Percentiles rank a stretch among this genome's conserved stretches.
Evolutionary conservation across 2,797 vertebrate species (phyloP).

Genomic region (Enteromius radiatus): DNA sequence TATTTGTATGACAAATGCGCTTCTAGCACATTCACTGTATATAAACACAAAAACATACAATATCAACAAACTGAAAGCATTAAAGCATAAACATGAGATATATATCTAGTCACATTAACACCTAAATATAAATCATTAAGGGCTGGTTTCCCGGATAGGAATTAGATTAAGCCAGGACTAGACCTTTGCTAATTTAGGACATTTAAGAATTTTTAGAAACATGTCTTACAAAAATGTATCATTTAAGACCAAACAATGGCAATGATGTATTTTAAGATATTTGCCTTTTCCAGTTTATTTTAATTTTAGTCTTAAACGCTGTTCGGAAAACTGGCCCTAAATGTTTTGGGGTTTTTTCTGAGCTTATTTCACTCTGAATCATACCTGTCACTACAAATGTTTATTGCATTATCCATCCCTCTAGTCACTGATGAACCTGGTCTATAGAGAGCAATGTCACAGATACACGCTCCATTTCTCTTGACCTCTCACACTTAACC

Average conservation of each 20-base stretch:
- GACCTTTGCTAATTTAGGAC: too few species aligned
- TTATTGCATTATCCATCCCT: neutral
- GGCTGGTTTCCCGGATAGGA: too few species aligned
- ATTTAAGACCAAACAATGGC: too few species aligned
- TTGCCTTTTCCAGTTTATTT: too few species aligned
- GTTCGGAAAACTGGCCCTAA: too few species aligned
- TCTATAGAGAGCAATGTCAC: neutral
- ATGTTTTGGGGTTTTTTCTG: too few species aligned
- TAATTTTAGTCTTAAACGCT: too few species aligned
- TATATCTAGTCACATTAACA: neutral
- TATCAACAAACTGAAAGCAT: neutral
- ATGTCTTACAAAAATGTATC: too few species aligned
- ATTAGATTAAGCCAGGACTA: too few species aligned
- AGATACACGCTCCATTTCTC: neutral
- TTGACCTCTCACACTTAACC: constrained; percentile 6
- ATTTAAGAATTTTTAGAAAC: too few species aligned
- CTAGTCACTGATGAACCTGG: neutral
- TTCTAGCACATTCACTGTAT: neutral
- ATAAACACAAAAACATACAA: neutral
- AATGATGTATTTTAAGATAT: too few species aligned
- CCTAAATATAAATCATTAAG: neutral
- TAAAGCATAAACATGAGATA: neutral
- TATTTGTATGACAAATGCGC: neutral
- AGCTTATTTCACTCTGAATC: neutral
- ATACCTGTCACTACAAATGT: neutral